These are phyloP conservation scores for Oophaga pumilio DNA, from an alignment of 2,113 vertebrate genomes.

Conservation along the genomic window DNA sequence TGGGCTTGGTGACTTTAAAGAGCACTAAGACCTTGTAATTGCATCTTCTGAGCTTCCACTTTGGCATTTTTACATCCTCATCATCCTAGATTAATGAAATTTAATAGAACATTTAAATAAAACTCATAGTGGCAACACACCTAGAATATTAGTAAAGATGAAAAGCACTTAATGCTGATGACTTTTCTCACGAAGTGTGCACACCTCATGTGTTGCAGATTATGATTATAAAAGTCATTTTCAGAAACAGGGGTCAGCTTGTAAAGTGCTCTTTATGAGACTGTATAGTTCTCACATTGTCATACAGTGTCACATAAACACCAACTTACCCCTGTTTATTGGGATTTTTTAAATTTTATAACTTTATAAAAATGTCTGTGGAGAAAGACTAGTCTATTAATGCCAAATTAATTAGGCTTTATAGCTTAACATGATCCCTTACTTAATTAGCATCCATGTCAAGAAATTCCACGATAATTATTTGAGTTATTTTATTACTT, in stretches of 20 bases:
- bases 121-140: conserved; percentile 27
- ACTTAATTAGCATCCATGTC: background rate
- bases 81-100: conserved; percentile 40
- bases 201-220: conserved; percentile 10
- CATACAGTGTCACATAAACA: conserved; percentile 5
- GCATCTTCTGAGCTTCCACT: conserved; percentile 5
- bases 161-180: conserved; percentile 39
- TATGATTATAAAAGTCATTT: background rate
- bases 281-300: conserved; percentile 13
- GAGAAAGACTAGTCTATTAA: conserved; percentile 15
- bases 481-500: background rate
- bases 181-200: conserved; percentile 20
- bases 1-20: conserved; percentile 47
- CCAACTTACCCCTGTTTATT: background rate
- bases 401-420: conserved; percentile 2
- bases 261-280: conserved; percentile 3
- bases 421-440: background rate
- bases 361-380: conserved; percentile 8
- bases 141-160: conserved; percentile 46
- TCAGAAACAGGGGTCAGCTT: conserved; percentile 18
- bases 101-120: conserved; percentile 43
- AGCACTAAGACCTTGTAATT: conserved; percentile 45
- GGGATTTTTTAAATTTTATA: conserved; percentile 13
- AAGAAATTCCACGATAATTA: background rate
- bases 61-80: conserved; percentile 43